Evolutionary conservation across 2,113 vertebrate genomes (phyloP), one percentile per base, ranked within the genome.

Genomic region (Ascaphus truei): DNA sequence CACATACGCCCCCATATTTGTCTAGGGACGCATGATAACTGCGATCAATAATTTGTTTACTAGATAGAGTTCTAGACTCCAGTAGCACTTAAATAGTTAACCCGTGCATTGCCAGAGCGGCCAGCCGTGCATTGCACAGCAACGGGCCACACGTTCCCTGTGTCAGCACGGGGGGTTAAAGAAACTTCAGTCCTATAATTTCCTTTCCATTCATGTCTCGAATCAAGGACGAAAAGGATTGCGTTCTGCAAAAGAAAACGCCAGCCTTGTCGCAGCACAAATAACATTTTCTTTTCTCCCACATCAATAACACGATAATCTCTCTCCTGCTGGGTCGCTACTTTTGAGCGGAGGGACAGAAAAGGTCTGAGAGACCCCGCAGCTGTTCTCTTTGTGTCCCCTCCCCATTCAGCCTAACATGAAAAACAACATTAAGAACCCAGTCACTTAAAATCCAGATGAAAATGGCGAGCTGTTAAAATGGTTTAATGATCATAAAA

Each of bases 211-310:
- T 75, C 58, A 62, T 59, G 45, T 12, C 36, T 45, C 50, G 43
- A 74, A 82, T 75, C 62, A 58, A 79, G 71, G 71, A 60, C 43
- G 71, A 80, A 31, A 31, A 55, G 30, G 75, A 82, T 79, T 80
- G 72, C 18, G 45, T 74, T 27, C 77, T 51, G 26, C 27, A 43
- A 41, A 76, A 62, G 68, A n/a, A 55, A n/a, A 57, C 29, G 72
- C n/a, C 31, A 50, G 61, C 8, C 22, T n/a, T 36, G 15, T 51
- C 39, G 68, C 34, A 59, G 73, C 76, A 39, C 50, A 57, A 57
- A 57, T 57, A 75, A 30, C 26, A 3, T 0, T 52, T 64, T 62
- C 23, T 72, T 73, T 72, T 48, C 37, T 47, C 15, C 30, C 41
- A 7, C 65, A 58, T 73, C 76, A 74, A 30, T 62, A 76, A 66